Percentiles rank a stretch among this genome's conserved stretches.
phyloP scores from a whole-genome alignment of 2,113 vertebrate genomes.

The Pedetes capensis region DNA sequence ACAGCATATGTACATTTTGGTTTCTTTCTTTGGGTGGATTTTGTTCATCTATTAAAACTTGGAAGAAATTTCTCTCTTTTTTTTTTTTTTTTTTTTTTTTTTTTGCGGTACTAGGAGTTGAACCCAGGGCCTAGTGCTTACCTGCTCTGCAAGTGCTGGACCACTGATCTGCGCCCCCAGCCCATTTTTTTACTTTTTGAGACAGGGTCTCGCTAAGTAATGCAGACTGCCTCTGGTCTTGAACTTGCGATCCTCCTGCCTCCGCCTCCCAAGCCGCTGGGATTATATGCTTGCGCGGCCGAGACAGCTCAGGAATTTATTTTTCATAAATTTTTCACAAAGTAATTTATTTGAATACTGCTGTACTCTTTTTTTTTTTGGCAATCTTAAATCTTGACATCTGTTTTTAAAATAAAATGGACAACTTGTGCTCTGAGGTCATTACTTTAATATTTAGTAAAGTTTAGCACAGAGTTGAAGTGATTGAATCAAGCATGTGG shows the following conservation, averaged over 20 bases:
- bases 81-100: too few species aligned
- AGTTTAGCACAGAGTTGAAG: slow-evolving; percentile 44
- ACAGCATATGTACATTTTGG: not conserved
- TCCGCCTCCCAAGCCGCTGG: too few species aligned
- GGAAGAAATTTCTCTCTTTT: not conserved
- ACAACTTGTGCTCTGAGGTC: not conserved
- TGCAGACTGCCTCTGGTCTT: too few species aligned
- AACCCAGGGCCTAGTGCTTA: too few species aligned
- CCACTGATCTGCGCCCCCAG: too few species aligned
- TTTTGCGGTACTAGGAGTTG: too few species aligned
- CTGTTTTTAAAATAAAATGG: slow-evolving; percentile 35
- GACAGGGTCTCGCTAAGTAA: too few species aligned
- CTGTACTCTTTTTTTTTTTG: not conserved
- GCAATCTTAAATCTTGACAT: slow-evolving; percentile 11
- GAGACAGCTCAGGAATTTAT: too few species aligned
- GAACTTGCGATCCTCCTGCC: too few species aligned
- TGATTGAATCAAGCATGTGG: slow-evolving; percentile 50
- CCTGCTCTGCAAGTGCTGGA: too few species aligned
- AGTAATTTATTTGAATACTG: slow-evolving; percentile 39
- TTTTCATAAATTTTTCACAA: not conserved
- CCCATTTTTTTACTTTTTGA: too few species aligned
- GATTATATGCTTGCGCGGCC: too few species aligned
- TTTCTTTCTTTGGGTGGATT: slow-evolving; percentile 16
- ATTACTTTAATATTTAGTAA: slow-evolving; percentile 45
- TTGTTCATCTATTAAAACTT: slow-evolving; percentile 7